Evolutionary conservation across 2,113 vertebrate genomes (phyloP), one percentile per base, ranked within the genome.

Genomic region (Anguilla japonica): DNA sequence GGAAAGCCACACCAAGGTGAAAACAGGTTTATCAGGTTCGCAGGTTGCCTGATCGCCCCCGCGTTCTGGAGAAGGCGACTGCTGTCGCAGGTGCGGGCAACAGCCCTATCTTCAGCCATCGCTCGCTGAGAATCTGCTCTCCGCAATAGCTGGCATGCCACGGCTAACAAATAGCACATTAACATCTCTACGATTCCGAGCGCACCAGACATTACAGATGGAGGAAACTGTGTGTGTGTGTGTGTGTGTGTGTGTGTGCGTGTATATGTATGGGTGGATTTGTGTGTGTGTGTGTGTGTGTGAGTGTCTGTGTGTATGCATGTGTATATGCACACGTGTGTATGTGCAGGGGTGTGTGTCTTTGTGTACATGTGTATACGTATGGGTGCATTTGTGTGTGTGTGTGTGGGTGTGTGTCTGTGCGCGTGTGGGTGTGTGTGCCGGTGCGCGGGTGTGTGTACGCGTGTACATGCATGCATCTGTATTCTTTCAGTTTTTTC

Each of bases 151-250:
- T 26, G 60, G n/a, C 71, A 9, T 75, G 71, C 26, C 26, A 75
- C n/a, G 13, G 26, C 16, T 29, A 15, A 75, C 71, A 29, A 29
- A 67, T 26, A 67, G 20, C 2, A 75, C n/a, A 75, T 34, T 13
- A 75, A 34, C 71, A 13, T 34, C 6, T 2, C 71, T 75, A 75
- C 26, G 34, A 75, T 75, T 29, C 34, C n/a, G 3, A 5, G n/a
- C 26, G 34, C 71, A n/a, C n/a, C 71, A 75, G n/a, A 29, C 71
- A 34, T 75, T 29, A 22, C 29, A 15, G 18, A n/a, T 15, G 26
- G 20, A 13, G 34, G 9, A 50, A n/a, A 82, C 20, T 86, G 41
- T 83, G 75, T 56, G 71, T 86, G n/a, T 85, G 80, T 75, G 67
- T 71, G 63, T n/a, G n/a, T n/a, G n/a, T n/a, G n/a, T n/a, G n/a